These are phyloP conservation scores for Saxidomus purpurata DNA, from an alignment of 1,140 invertebrate genomes.

Conservation along the genomic window DNA sequence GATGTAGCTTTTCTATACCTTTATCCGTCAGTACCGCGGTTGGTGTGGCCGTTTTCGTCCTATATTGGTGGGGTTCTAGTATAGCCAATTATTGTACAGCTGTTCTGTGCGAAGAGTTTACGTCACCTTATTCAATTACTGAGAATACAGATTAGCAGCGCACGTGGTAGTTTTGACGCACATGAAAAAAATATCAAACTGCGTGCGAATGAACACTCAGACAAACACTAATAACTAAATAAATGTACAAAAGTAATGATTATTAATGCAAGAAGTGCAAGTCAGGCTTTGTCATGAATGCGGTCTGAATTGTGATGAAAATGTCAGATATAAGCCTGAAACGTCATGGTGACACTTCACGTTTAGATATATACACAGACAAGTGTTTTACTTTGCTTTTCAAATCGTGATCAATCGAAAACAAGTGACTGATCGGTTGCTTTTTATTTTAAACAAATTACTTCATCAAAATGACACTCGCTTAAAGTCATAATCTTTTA, in stretches of 20 bases:
- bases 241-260: background rate
- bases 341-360: slow-evolving; percentile 2
- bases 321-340: background rate
- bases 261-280: background rate
- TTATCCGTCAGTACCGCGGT: too few relatives aligned
- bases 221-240: too few relatives aligned
- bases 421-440: background rate
- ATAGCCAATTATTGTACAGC: too few relatives aligned
- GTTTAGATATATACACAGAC: background rate
- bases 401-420: background rate
- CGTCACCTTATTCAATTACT: too few relatives aligned
- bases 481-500: background rate
- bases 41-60: too few relatives aligned
- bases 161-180: too few relatives aligned
- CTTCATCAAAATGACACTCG: background rate
- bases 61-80: too few relatives aligned
- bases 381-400: background rate
- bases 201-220: too few relatives aligned
- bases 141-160: too few relatives aligned
- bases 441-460: background rate
- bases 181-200: too few relatives aligned
- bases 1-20: too few relatives aligned
- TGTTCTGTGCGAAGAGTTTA: too few relatives aligned
- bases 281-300: background rate
- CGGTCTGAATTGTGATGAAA: background rate